Base-by-base conservation (phyloP, 2,888 invertebrate species). In the Leucozona laternaria region DNA sequence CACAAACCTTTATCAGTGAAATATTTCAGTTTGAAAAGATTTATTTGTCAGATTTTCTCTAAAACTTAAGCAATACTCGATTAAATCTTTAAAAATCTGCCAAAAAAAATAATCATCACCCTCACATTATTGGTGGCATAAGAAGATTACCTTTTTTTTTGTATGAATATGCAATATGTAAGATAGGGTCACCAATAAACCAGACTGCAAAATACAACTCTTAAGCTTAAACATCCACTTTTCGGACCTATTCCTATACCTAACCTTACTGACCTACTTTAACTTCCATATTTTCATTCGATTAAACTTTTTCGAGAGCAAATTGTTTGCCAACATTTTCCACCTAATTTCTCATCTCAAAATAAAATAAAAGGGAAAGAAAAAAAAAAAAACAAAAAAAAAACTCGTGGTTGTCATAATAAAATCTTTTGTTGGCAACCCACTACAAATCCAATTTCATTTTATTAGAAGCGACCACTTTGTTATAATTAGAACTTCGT, bases 401-500 rank as follows among this genome's bases (percentile, higher is more conserved):
- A 64, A 34, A 48, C 66, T 15, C 7, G 15, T 48, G 48, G 68
- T 53, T 68, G 53, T 53, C 53, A 53, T 68, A 57, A 57, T 55
- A 71, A 57, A 57, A 71, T 43, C 37, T 55, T 15, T 53, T 73
- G 73, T 34, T 60, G 62, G 45, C 62, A 73, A 60, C 45, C 50
- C 45, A 62, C 25, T 37, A 15, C 50, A 60, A 78, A 78, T 62
- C 60, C 58, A 78, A 60, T 45, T 43, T 50, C 17, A 50, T 60
- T 55, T 62, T 71, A 45, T 62, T 71, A 60, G 53, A 71, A 40
- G 43, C 22, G 40, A 62, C 60, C 78, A 60, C 70, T 78, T 70
- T 60, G 22, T 60, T 71, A 79, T 71, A 79, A 71, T 71, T 79
- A 71, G 71, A 31, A 45, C 62, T 55, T 28, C 45, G 71, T 34